These are phyloP conservation scores for Picus viridis DNA, from an alignment of 2,797 vertebrate genomes.

Conservation along the genomic window DNA sequence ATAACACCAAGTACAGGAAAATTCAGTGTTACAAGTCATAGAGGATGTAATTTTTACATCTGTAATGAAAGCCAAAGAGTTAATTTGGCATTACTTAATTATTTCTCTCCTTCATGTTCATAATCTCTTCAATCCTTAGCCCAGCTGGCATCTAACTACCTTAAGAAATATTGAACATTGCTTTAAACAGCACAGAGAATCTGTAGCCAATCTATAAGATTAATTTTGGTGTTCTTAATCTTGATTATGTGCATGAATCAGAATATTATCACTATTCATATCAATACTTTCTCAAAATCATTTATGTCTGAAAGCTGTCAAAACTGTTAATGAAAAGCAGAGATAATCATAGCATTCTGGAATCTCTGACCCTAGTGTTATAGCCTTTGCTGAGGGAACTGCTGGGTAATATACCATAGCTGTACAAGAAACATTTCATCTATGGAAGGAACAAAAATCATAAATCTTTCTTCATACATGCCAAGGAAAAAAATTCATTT, in stretches of 20 bases:
- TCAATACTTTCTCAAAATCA: background rate
- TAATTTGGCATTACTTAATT: background rate
- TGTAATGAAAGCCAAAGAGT: background rate
- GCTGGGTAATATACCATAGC: background rate
- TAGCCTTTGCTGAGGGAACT: background rate
- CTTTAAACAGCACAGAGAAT: background rate
- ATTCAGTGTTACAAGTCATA: background rate
- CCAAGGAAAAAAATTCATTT: background rate
- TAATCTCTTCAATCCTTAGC: background rate
- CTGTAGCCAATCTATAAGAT: background rate
- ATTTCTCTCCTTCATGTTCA: background rate
- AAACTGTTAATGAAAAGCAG: background rate
- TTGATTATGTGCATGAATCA: background rate
- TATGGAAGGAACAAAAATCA: background rate
- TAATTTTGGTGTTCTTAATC: background rate
- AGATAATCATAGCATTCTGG: background rate
- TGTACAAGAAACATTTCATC: background rate
- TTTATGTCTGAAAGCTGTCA: background rate
- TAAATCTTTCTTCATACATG: conserved; percentile 25
- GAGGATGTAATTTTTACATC: background rate
- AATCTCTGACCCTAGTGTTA: background rate
- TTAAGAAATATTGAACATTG: background rate
- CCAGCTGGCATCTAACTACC: background rate
- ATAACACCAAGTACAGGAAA: background rate
- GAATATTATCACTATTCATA: background rate